Percentiles rank a stretch among this genome's conserved stretches.
Conservation (phyloP, 2,113 vertebrate genomes). For the Petrocephalus zakoni region DNA sequence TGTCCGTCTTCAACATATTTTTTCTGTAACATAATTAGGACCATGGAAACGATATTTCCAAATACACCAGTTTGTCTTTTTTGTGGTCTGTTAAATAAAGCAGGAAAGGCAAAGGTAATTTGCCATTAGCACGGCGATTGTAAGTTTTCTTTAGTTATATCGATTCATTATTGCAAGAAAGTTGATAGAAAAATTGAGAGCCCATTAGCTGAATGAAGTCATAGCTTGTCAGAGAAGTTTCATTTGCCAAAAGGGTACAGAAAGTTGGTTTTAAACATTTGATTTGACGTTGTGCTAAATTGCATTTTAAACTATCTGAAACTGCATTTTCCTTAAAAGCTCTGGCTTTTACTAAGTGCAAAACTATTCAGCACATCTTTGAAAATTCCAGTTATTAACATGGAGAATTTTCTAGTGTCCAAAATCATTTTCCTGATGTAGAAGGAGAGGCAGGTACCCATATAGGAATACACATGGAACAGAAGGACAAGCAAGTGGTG, state of each 20-base stretch:
- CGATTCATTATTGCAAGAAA: background rate
- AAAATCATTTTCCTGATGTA: background rate
- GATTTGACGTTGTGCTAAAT: background rate
- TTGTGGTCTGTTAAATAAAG: background rate
- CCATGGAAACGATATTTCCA: background rate
- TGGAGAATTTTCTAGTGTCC: background rate
- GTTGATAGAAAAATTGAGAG: background rate
- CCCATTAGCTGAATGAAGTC: background rate
- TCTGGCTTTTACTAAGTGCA: background rate
- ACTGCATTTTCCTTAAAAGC: background rate
- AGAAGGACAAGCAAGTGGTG: background rate
- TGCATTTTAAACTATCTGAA: background rate
- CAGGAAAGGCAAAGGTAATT: background rate
- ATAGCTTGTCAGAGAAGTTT: background rate
- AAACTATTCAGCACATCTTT: background rate
- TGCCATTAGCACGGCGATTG: background rate
- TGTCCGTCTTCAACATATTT: background rate
- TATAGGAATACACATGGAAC: background rate
- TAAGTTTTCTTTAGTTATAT: background rate
- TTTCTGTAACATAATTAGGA: background rate
- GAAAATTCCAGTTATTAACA: background rate
- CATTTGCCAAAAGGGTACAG: background rate
- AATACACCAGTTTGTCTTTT: background rate
- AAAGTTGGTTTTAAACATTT: background rate
- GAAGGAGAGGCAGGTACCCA: background rate